phyloP scores from a whole-genome alignment of 2,888 invertebrate genomes.

The Hyalella azteca region DNA sequence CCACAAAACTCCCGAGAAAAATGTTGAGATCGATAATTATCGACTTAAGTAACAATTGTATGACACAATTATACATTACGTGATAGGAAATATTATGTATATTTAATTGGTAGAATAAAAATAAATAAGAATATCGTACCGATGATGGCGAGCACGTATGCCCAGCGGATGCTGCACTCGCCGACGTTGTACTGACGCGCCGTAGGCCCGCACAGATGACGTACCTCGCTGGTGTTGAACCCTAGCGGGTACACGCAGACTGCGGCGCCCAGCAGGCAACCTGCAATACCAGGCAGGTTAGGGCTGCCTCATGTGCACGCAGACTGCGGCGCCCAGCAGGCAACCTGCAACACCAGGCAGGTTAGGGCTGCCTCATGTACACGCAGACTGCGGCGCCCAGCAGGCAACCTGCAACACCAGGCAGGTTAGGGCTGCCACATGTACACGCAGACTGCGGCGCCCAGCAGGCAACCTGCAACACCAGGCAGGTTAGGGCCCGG shows the following conservation, averaged over 20 bases:
- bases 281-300: constrained; percentile 67
- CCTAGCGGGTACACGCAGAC: constrained; percentile 89
- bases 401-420: constrained; percentile 73
- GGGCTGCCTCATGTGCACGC: constrained; percentile 69
- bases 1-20: no score
- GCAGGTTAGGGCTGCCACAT: not conserved
- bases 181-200: constrained; percentile 77
- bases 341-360: constrained; percentile 71
- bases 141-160: constrained; percentile 89
- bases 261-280: constrained; percentile 83
- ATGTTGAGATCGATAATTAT: no score
- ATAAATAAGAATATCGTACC: no score
- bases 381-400: constrained; percentile 86
- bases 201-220: constrained; percentile 82
- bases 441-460: constrained; percentile 84
- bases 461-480: constrained; percentile 81
- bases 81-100: no score
- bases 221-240: constrained; percentile 84
- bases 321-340: constrained; percentile 85
- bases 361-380: constrained; percentile 65
- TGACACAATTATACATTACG: no score
- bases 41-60: no score
- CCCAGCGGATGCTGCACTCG: constrained; percentile 89
- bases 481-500: not conserved
- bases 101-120: no score